A percentile compares a stretch with the other conserved stretches of the same genome.
phyloP scores from a whole-genome alignment of 2,888 invertebrate species.

The Lepidocyrtinus sp. region DNA sequence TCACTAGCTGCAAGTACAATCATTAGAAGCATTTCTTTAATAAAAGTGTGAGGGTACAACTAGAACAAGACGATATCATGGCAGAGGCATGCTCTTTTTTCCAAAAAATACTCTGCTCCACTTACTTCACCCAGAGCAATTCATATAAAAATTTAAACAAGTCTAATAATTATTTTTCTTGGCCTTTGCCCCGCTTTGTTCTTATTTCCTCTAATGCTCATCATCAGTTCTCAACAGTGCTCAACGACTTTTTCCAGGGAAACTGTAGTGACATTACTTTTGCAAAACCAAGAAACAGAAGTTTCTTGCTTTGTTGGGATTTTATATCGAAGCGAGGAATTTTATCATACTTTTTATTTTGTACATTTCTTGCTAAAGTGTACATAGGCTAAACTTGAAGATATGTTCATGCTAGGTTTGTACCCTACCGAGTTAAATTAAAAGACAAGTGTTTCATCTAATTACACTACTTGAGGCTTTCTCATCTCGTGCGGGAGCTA shows the following conservation, averaged over 20 bases:
- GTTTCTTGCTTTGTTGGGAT: slow-evolving; percentile 9
- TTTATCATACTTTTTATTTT: slow-evolving; percentile 1
- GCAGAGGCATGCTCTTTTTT: too few relatives aligned
- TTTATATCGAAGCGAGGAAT: background rate
- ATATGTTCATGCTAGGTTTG: too few relatives aligned
- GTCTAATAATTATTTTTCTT: slow-evolving; percentile 22
- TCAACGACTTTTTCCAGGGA: too few relatives aligned
- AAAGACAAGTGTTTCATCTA: slow-evolving; percentile 61
- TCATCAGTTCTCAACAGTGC: too few relatives aligned
- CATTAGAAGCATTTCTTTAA: too few relatives aligned
- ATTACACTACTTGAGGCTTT: slow-evolving; percentile 45
- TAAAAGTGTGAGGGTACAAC: slow-evolving; percentile 10
- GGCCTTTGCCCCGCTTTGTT: background rate
- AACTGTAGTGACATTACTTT: too few relatives aligned
- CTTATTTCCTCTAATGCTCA: slow-evolving; percentile 29
- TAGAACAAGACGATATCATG: slow-evolving; percentile 20
- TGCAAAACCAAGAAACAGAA: too few relatives aligned
- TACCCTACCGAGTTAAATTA: slow-evolving; percentile 55
- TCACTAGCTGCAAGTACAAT: too few relatives aligned
- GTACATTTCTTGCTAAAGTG: slow-evolving; percentile 1
- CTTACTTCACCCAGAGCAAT: too few relatives aligned
- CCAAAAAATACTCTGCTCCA: too few relatives aligned
- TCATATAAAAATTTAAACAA: slow-evolving; percentile 48
- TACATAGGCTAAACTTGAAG: slow-evolving; percentile 17
- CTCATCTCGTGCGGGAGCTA: too few relatives aligned